Conservation (phyloP, 2,113 vertebrate species). For the Cyprinus carpio region DNA sequence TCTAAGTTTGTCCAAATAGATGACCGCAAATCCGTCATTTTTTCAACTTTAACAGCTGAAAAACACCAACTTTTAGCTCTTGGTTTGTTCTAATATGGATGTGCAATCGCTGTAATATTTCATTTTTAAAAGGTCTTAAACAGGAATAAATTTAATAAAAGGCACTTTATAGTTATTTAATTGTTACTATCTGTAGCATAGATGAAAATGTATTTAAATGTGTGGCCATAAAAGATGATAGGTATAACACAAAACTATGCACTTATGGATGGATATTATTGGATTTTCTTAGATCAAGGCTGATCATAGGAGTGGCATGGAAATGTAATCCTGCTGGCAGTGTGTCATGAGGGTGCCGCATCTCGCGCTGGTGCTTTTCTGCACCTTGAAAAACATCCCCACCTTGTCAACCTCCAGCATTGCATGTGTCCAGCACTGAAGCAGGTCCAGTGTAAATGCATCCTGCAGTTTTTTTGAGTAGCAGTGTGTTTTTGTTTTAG, state of each 20-base stretch:
- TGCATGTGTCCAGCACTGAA: not conserved
- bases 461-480: not conserved
- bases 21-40: too few species aligned
- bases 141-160: too few species aligned
- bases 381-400: too few species aligned
- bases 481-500: too few species aligned
- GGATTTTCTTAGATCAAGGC: not conserved
- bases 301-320: not conserved
- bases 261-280: not conserved
- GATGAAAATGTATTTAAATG: not conserved
- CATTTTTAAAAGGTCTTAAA: too few species aligned
- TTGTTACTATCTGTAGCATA: not conserved
- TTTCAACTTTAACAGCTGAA: too few species aligned
- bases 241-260: not conserved
- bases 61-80: too few species aligned
- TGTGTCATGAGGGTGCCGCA: not conserved
- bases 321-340: not conserved
- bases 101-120: too few species aligned
- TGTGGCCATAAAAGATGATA: not conserved
- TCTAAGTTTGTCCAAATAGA: too few species aligned
- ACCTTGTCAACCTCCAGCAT: too few species aligned
- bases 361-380: constrained; percentile 12
- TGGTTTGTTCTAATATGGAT: too few species aligned
- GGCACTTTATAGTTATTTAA: not conserved
- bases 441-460: not conserved